phyloP scores from a whole-genome alignment of 1,140 invertebrate species.

The Lasioglossum albipes region DNA sequence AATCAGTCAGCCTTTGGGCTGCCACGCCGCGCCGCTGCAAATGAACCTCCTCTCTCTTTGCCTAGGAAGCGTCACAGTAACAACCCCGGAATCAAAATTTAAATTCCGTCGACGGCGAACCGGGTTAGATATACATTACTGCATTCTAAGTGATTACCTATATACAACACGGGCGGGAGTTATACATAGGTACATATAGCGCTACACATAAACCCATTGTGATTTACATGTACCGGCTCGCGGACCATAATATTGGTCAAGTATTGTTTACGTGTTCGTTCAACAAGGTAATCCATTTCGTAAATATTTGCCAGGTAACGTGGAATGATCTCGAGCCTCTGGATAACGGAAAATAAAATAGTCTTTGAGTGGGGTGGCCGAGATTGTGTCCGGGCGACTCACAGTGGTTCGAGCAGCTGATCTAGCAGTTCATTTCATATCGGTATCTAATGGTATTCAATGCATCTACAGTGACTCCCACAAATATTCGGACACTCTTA shows the following conservation, averaged over 20 bases:
- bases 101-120: background rate
- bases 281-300: background rate
- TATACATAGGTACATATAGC: background rate
- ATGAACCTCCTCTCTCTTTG: background rate
- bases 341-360: no score
- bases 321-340: no score
- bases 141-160: conserved; percentile 1
- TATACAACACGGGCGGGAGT: background rate
- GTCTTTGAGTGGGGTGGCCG: no score
- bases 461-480: no score
- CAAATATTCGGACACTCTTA: no score
- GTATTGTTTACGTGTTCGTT: background rate
- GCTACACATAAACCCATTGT: background rate
- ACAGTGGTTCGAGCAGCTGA: no score
- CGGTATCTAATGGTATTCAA: no score
- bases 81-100: background rate
- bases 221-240: no score
- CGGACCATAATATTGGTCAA: background rate
- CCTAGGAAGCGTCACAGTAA: background rate
- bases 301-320: background rate
- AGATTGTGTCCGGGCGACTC: no score
- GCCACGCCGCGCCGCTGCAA: background rate
- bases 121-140: background rate
- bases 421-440: no score
- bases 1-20: background rate